These are phyloP conservation scores for Tetropium fuscum DNA, from an alignment of 2,888 invertebrate species.

Conservation along the genomic window DNA sequence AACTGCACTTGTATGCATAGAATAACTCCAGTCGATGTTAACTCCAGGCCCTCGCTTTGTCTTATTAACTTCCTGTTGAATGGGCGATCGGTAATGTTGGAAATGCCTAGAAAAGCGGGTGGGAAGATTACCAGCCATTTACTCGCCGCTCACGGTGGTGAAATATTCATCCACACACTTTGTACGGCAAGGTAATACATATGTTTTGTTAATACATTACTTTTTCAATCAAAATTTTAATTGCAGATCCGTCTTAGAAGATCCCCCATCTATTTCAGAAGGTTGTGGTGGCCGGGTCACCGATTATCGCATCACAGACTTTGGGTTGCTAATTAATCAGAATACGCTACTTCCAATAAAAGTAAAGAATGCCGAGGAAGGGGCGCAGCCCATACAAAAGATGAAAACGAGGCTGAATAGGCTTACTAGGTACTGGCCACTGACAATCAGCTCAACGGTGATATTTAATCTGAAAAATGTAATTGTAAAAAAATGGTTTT, in stretches of 20 bases:
- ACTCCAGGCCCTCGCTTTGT: conserved; percentile 96
- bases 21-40: conserved; percentile 96
- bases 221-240: neutral
- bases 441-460: conserved; percentile 89
- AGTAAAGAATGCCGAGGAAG: conserved; percentile 58
- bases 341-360: conserved; percentile 83
- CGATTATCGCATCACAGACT: conserved; percentile 89
- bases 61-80: conserved; percentile 97
- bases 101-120: conserved; percentile 87
- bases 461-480: conserved; percentile 86
- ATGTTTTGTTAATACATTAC: neutral
- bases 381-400: conserved; percentile 71
- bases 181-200: conserved; percentile 74
- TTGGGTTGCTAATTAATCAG: conserved; percentile 88
- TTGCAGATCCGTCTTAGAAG: conserved; percentile 85
- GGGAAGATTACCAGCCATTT: conserved; percentile 93
- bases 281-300: conserved; percentile 94
- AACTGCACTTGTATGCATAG: conserved; percentile 88
- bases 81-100: conserved; percentile 92
- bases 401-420: conserved; percentile 79
- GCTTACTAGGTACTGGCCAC: conserved; percentile 88
- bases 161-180: conserved; percentile 94
- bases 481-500: conserved; percentile 53
- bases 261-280: conserved; percentile 95
- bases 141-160: conserved; percentile 93